A percentile compares a stretch with the other conserved stretches of the same genome.
Evolutionary conservation across 2,113 vertebrate genomes (phyloP).

Genomic region (Bujurquina vittata): DNA sequence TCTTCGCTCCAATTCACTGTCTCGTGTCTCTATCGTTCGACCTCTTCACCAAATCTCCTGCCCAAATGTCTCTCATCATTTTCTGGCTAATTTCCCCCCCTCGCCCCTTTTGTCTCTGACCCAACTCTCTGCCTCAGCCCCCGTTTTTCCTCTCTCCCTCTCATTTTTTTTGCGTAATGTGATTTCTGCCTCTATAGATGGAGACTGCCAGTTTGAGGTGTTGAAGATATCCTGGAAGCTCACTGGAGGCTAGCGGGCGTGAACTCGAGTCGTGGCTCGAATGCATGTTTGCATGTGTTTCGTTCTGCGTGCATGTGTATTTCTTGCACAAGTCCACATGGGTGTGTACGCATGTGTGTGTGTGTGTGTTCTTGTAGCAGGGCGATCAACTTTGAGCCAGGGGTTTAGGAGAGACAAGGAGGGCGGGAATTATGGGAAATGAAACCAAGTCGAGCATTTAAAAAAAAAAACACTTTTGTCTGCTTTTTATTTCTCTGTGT

Average conservation of each 20-base stretch:
- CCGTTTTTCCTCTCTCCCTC: background rate
- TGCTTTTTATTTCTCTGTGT: slow-evolving; percentile 13
- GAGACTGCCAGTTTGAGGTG: slow-evolving; percentile 30
- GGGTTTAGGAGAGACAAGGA: slow-evolving; percentile 44
- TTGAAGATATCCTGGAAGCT: slow-evolving; percentile 55
- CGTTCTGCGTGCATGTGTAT: background rate
- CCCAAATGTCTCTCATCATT: slow-evolving; percentile 38
- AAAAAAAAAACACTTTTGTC: background rate
- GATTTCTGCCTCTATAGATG: background rate
- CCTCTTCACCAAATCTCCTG: slow-evolving; percentile 6
- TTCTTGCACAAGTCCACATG: background rate
- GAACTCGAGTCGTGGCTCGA: background rate
- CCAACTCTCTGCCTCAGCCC: slow-evolving; percentile 16
- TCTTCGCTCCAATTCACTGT: slow-evolving; percentile 20
- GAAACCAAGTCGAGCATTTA: slow-evolving; percentile 62
- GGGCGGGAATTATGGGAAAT: slow-evolving; percentile 73
- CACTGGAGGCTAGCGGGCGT: background rate
- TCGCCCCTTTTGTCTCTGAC: background rate
- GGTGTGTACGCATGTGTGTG: slow-evolving; percentile 9
- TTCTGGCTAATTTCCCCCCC: slow-evolving; percentile 2
- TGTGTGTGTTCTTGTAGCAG: slow-evolving; percentile 21
- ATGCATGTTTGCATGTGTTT: background rate
- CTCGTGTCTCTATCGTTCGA: slow-evolving; percentile 25
- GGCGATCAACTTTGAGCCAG: slow-evolving; percentile 41
- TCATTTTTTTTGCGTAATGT: background rate